Evolutionary conservation across 2,888 invertebrate species (phyloP), one percentile per base, ranked within the genome.

Genomic region (Phania funesta): DNA sequence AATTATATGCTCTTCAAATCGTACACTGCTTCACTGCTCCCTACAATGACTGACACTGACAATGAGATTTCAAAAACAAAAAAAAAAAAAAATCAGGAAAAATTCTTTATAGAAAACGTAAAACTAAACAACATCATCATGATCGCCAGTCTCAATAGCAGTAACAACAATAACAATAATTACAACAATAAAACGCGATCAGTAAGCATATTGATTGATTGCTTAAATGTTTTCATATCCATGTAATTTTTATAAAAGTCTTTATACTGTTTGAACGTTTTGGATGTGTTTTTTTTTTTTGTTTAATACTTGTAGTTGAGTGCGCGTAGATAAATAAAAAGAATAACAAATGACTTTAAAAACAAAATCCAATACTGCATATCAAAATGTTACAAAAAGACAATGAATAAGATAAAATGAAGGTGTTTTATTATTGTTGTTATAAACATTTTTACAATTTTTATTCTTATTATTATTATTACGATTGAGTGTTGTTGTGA

Each of bases 131-230:
- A 58, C 38, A 67, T 52, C 73, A 52, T 60, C 48, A 77, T 64
- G 52, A 56, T 68, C 65, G 26, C 44, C 20, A 68, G 65, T 35
- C 38, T 54, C 60, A 54, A 73, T 24, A 58, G 50, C 48, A 78
- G 60, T 24, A 64, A 20, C 13, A 56, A 65, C 8, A 65, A 65
- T n/a, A 50, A 46, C 41, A 54, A 70, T 13, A 65, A 56, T 50
- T 65, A 71, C 52, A 80, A 65, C 24, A 70, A 67, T 64, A 64
- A 50, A 65, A 73, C 65, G 82, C 78, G 78, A 82, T 82, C 78
- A 38, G 74, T 70, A 82, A 78, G 74, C 78, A 82, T n/a, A n/a
- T 82, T 82, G 82, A 82, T 82, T 82, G 78, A 78, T 82, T 82
- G 78, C 75, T 78, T 70, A 75, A 78, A 78, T 74, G 70, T 82